Evolutionary conservation across 2,113 vertebrate genomes (phyloP).

Genomic region (Apaloderma vittatum): DNA sequence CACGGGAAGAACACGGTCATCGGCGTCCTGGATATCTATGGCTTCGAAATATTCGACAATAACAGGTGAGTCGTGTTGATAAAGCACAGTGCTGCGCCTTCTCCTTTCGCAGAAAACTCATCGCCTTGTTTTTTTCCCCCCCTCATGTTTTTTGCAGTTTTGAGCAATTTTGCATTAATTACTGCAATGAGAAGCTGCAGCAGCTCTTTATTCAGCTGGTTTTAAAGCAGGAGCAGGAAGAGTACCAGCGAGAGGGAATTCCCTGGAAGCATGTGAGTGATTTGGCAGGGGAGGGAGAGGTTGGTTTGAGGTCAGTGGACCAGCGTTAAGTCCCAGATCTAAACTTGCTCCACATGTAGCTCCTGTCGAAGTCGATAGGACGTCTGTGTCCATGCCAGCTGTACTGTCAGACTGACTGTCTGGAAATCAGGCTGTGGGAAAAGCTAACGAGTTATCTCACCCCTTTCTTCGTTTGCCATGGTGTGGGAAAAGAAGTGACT

Average conservation of each 20-base stretch:
- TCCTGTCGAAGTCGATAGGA: neutral
- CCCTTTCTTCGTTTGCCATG: neutral
- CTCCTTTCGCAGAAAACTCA: neutral
- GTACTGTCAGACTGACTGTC: neutral
- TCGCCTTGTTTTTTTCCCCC: neutral
- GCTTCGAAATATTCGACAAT: conserved; percentile 98
- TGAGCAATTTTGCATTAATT: conserved; percentile 99
- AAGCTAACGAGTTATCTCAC: neutral
- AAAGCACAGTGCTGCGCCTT: neutral
- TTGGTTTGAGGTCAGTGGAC: neutral
- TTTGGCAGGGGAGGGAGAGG: neutral
- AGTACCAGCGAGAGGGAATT: conserved; percentile 96
- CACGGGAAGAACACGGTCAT: conserved; percentile 98
- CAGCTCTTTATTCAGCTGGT: conserved; percentile 99
- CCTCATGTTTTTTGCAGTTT: conserved; percentile 80
- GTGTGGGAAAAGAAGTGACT: neutral
- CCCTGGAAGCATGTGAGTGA: conserved; percentile 95
- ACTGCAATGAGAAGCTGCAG: conserved; percentile 98
- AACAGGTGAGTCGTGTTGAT: conserved; percentile 85
- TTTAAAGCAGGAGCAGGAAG: conserved; percentile 96
- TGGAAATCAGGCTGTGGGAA: neutral
- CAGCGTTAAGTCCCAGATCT: neutral
- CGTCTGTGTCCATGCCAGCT: neutral
- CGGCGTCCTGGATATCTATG: conserved; percentile 97
- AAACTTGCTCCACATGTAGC: neutral